Evolutionary conservation across 64 coral and sea anemone species (phyloP).

Genomic region (Acropora yongei): DNA sequence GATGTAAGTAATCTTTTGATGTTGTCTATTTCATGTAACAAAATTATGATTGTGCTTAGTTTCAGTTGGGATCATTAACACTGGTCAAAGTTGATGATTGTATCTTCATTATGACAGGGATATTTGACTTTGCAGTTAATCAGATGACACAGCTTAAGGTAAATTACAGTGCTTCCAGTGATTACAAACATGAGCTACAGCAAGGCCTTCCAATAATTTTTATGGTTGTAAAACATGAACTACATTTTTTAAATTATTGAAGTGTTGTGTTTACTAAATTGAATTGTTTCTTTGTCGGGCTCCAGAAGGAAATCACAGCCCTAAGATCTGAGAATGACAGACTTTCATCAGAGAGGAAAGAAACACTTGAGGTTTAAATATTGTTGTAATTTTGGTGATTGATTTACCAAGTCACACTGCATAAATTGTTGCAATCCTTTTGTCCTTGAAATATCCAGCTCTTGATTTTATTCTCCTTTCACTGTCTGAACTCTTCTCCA

Average conservation of each 20-base stretch:
- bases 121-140: constrained; percentile 75
- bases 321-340: constrained; percentile 84
- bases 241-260: too few species aligned
- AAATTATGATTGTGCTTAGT: constrained; percentile 20
- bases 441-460: too few species aligned
- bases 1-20: background rate
- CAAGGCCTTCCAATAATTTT: too few species aligned
- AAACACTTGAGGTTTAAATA: constrained; percentile 61
- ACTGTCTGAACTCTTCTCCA: too few species aligned
- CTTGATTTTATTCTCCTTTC: too few species aligned
- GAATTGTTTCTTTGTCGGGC: too few species aligned
- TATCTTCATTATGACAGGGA: constrained; percentile 17
- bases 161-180: background rate
- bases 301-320: constrained; percentile 61
- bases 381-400: background rate
- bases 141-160: constrained; percentile 82
- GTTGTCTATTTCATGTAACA: background rate
- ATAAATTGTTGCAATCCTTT: too few species aligned
- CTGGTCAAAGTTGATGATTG: constrained; percentile 46
- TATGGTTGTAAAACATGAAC: too few species aligned
- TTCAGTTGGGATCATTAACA: constrained; percentile 75
- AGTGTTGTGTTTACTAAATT: too few species aligned
- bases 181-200: too few species aligned
- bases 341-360: constrained; percentile 80
- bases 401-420: background rate